Evolutionary conservation across 2,888 invertebrate species (phyloP), one percentile per base, ranked within the genome.

Genomic region (Mesorhabditis sp.): DNA sequence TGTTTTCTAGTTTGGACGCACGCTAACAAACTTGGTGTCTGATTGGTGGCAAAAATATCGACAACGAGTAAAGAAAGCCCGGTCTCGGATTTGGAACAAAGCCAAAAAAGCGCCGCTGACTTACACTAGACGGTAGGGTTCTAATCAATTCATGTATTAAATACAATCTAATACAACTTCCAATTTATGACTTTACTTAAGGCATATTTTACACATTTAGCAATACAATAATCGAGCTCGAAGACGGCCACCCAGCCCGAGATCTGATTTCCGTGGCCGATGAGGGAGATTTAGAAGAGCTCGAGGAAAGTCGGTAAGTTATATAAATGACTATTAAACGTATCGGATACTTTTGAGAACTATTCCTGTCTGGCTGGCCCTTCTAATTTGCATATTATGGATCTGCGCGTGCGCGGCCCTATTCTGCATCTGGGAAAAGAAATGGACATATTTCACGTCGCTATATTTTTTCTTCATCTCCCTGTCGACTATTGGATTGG

Each of bases 401-500:
- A 93, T 96, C 64, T 90, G 94, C 70, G 87, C 92, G 15, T 96
- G 96, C 0, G 93, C 94, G 0, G 89, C 91, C 0, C 90, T 92
- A 0, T 96, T 88, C 78, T 76, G 85, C 10, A 74, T 85, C 10
- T 88, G 88, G 88, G 88, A 88, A 76, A 92, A 71, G n/a, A 50
- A 73, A 65, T 97, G 96, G 96, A 89, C 90, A n/a, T 92, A 93
- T 87, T 92, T 95, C 82, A 92, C 93, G 72, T 91, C 95, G 0
- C 94, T 97, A 86, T 97, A 97, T 87, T 97, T 96, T 86, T 93
- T 96, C 4, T 96, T 96, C 86, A 93, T 96, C 80, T 94, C 95
- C 0, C 92, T 95, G 91, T 93, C 94, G 1, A 97, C 96, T 0
- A 95, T 97, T 71, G 96, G 96, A n/a, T 86, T 88, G 63, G 88